Conservation (phyloP, 2,888 invertebrate species). For the Pteria penguin region DNA sequence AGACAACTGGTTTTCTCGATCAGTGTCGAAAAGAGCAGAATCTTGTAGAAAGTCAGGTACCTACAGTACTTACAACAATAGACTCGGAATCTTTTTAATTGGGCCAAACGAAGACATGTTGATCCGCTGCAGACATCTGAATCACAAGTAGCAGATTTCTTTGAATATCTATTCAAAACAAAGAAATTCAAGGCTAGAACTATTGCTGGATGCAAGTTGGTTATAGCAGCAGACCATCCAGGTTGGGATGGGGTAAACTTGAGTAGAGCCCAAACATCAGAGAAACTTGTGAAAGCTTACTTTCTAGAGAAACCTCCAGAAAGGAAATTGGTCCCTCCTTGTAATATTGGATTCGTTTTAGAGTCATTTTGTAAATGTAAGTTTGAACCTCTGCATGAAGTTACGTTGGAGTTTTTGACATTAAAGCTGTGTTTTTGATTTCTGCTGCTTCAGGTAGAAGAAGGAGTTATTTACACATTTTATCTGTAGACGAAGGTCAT, state of each 20-base stretch:
- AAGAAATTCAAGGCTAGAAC: constrained; percentile 8
- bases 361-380: neutral
- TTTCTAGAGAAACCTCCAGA: neutral
- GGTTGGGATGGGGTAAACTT: too few relatives aligned
- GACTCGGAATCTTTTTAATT: neutral
- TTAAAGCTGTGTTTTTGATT: neutral
- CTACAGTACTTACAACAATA: constrained; percentile 5
- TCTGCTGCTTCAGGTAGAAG: constrained; percentile 19
- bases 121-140: constrained; percentile 12
- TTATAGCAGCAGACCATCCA: too few relatives aligned
- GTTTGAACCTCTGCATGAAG: neutral
- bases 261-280: neutral
- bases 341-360: constrained; percentile 11
- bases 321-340: constrained; percentile 2
- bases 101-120: neutral
- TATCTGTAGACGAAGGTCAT: constrained; percentile 10
- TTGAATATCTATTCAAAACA: neutral
- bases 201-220: constrained; percentile 9
- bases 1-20: neutral
- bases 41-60: neutral
- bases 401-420: neutral
- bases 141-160: constrained; percentile 2
- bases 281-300: constrained; percentile 14
- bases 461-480: constrained; percentile 3
- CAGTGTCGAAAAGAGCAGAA: too few relatives aligned